phyloP scores from a whole-genome alignment of 1,140 invertebrate genomes.

The Drosophila funebris region DNA sequence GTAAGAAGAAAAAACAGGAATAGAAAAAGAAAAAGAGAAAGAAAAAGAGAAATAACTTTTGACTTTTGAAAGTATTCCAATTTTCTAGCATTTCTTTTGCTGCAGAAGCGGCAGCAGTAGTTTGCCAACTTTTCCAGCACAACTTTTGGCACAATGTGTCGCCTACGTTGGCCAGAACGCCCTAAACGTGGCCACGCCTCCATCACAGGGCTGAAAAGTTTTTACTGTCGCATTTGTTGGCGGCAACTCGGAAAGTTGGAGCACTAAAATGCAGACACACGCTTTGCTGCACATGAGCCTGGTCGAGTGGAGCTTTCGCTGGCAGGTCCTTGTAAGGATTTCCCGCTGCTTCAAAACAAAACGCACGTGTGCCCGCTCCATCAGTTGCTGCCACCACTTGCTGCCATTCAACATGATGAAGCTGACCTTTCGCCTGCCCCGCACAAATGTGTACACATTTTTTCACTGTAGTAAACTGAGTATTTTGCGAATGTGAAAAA shows the following conservation, averaged over 20 bases:
- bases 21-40: constrained; percentile 9
- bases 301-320: constrained; percentile 35
- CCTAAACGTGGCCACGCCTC: constrained; percentile 36
- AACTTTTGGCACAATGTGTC: constrained; percentile 76
- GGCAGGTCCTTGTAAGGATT: constrained; percentile 51
- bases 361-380: constrained; percentile 62
- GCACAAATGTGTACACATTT: constrained; percentile 33
- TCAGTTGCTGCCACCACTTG: not conserved
- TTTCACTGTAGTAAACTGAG: constrained; percentile 25
- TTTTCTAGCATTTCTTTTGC: constrained; percentile 61
- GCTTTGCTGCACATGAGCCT: constrained; percentile 17
- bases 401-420: constrained; percentile 15
- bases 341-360: constrained; percentile 58
- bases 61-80: constrained; percentile 72
- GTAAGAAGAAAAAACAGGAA: constrained; percentile 41
- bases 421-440: constrained; percentile 65
- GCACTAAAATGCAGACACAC: constrained; percentile 70
- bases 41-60: constrained; percentile 49
- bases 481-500: constrained; percentile 12
- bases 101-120: constrained; percentile 51
- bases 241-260: constrained; percentile 29
- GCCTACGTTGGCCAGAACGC: constrained; percentile 20
- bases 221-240: constrained; percentile 77
- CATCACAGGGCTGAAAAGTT: constrained; percentile 50
- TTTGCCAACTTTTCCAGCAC: constrained; percentile 49